phyloP scores from a whole-genome alignment of 2,888 invertebrate species.

The Stratiomys singularior region DNA sequence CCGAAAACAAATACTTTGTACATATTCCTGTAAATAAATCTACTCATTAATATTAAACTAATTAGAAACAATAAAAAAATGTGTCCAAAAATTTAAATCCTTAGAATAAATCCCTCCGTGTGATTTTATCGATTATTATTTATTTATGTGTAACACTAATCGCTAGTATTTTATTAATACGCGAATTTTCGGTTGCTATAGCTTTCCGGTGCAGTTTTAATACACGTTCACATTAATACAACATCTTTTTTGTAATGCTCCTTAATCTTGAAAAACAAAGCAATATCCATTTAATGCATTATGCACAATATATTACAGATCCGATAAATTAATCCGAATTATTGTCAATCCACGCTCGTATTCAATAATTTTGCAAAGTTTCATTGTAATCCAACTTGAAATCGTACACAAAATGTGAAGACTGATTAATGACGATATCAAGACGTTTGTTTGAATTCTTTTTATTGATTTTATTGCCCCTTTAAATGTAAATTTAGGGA shows the following conservation, averaged over 20 bases:
- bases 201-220: not conserved
- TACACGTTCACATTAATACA: not conserved
- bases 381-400: constrained; percentile 1
- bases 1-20: constrained; percentile 19
- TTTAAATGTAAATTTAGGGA: constrained; percentile 29
- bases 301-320: no score
- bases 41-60: constrained; percentile 26
- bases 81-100: constrained; percentile 38
- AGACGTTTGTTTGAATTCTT: constrained; percentile 12
- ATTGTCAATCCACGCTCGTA: not conserved
- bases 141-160: constrained; percentile 30
- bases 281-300: no score
- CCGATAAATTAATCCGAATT: not conserved
- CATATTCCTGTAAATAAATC: constrained; percentile 29
- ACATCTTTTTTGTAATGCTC: not conserved
- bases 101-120: constrained; percentile 41
- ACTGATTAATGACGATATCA: constrained; percentile 40
- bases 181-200: constrained; percentile 11
- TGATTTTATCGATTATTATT: constrained; percentile 43
- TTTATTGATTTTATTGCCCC: constrained; percentile 12
- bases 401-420: constrained; percentile 36
- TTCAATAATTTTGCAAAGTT: not conserved
- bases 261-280: no score
- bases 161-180: not conserved
- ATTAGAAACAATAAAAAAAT: constrained; percentile 32